A percentile compares a stretch with the other conserved stretches of the same genome.
Evolutionary conservation across 2,113 vertebrate species (phyloP).

Genomic region (Nothoprocta perdicaria): DNA sequence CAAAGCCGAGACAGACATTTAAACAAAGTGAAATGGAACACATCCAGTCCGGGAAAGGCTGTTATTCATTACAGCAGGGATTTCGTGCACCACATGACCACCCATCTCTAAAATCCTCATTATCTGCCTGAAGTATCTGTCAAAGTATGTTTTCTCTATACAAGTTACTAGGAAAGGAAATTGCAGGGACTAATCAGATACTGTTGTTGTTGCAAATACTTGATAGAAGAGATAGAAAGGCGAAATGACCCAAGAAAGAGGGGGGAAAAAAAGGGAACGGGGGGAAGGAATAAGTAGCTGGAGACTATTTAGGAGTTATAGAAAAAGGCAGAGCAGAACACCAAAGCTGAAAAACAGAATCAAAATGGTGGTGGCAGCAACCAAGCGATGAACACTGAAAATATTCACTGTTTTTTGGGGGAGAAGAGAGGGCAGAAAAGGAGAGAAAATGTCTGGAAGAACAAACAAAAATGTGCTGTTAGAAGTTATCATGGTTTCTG

Average conservation of each 20-base stretch:
- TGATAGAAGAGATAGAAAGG: constrained; percentile 11
- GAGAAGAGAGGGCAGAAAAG: neutral
- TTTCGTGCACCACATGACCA: constrained; percentile 71
- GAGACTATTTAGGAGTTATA: neutral
- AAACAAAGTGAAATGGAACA: constrained; percentile 54
- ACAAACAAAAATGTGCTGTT: neutral
- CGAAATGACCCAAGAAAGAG: neutral
- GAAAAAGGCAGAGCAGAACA: constrained; percentile 10
- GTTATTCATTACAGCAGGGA: constrained; percentile 65
- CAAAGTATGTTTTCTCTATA: constrained; percentile 73
- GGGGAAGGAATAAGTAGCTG: neutral
- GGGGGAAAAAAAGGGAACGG: neutral
- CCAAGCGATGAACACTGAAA: neutral
- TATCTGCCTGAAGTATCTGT: constrained; percentile 71
- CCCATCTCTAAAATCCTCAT: constrained; percentile 70
- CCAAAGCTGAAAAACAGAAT: neutral
- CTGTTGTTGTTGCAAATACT: constrained; percentile 15
- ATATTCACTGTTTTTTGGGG: neutral
- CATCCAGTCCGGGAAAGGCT: constrained; percentile 48
- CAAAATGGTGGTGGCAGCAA: neutral
- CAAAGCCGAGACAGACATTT: constrained; percentile 53
- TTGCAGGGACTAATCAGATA: constrained; percentile 44
- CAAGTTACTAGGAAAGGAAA: constrained; percentile 52
- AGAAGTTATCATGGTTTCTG: neutral
- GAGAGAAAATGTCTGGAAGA: neutral